A percentile compares a stretch with the other conserved stretches of the same genome.
Conservation (phyloP, 2,113 vertebrate species). For the Elachura formosa region DNA sequence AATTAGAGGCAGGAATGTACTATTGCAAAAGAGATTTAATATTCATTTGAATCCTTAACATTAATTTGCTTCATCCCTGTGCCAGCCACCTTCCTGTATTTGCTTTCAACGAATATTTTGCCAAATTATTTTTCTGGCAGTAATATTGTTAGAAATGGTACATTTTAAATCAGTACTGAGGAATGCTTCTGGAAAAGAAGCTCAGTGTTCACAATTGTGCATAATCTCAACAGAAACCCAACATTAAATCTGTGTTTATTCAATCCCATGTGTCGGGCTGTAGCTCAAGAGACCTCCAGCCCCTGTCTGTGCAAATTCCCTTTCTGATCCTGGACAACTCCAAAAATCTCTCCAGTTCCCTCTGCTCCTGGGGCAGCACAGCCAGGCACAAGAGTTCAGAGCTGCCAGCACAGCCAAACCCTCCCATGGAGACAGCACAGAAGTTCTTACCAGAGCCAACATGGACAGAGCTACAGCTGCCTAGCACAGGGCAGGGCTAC, state of each 20-base stretch:
- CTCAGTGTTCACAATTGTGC: neutral
- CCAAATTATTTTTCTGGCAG: neutral
- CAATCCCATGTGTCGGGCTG: neutral
- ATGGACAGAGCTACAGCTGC: neutral
- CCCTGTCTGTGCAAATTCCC: neutral
- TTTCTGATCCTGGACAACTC: neutral
- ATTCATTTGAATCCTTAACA: constrained; percentile 20
- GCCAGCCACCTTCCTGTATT: neutral
- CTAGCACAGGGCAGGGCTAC: neutral
- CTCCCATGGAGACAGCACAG: neutral
- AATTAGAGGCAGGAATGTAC: constrained; percentile 45
- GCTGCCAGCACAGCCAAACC: neutral
- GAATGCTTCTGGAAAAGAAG: neutral
- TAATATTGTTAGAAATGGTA: neutral
- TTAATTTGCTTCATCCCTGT: neutral
- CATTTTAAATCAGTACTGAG: neutral
- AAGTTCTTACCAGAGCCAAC: neutral
- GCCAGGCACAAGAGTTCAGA: neutral
- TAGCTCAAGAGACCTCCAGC: neutral
- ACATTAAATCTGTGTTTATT: neutral
- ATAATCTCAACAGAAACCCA: neutral
- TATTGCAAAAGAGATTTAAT: constrained; percentile 38
- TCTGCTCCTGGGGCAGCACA: neutral
- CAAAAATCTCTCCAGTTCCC: neutral
- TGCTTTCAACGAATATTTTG: neutral